Conservation (phyloP, 1,140 invertebrate genomes). For the Ceratitis capitata region DNA sequence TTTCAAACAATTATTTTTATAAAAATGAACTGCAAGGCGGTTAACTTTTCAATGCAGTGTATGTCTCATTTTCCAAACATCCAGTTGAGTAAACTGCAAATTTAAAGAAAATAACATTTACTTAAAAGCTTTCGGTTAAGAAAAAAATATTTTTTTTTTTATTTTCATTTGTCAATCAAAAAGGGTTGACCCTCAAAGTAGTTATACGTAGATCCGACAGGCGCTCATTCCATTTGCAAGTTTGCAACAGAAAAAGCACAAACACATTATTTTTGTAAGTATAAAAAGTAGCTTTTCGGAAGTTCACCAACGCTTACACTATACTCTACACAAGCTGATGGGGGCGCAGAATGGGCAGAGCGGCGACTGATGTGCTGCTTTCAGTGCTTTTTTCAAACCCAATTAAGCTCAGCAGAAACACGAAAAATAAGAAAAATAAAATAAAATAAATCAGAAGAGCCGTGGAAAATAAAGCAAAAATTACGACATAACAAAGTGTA, state of each 20-base stretch:
- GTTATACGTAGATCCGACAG: neutral
- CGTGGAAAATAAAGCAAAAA: neutral
- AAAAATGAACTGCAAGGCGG: neutral
- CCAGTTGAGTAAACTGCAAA: no score
- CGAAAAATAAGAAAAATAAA: slow-evolving; percentile 5
- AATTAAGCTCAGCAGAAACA: neutral
- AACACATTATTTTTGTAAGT: neutral
- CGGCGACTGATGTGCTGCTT: no score
- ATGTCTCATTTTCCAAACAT: no score
- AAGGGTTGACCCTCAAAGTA: neutral
- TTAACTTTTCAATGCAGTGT: no score
- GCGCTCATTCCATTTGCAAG: neutral
- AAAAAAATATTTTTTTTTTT: neutral
- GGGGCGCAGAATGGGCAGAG: neutral
- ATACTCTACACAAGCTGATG: neutral
- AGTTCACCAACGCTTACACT: slow-evolving; percentile 26
- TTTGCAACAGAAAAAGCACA: neutral
- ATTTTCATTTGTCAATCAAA: neutral
- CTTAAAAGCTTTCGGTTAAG: neutral
- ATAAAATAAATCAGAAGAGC: neutral
- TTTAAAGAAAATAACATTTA: no score
- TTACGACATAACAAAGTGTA: neutral
- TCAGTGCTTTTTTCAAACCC: neutral
- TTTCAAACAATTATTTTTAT: neutral
- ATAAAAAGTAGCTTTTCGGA: neutral